These are phyloP conservation scores for Marmota flaviventris DNA, from an alignment of 2,113 vertebrate genomes.

Conservation along the genomic window DNA sequence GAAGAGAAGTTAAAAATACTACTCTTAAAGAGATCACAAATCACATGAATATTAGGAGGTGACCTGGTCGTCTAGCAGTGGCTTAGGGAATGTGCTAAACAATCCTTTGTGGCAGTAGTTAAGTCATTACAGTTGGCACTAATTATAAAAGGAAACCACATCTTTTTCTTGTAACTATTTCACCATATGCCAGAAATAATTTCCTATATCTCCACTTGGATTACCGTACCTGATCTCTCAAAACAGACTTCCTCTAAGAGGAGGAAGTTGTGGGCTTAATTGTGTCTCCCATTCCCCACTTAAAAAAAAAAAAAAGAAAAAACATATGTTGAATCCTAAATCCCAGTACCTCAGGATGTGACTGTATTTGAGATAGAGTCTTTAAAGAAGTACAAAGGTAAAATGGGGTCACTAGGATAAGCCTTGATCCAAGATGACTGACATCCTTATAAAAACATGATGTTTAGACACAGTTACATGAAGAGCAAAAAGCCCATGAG, in stretches of 20 bases:
- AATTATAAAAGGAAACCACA: constrained; percentile 59
- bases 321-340: background rate
- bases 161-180: constrained; percentile 66
- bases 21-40: background rate
- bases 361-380: background rate
- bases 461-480: too few species aligned
- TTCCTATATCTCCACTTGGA: constrained; percentile 51
- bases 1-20: constrained; percentile 35
- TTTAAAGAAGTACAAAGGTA: background rate
- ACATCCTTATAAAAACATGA: background rate
- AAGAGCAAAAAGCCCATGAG: background rate
- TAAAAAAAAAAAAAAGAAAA: constrained; percentile 55
- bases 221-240: background rate
- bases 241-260: constrained; percentile 3
- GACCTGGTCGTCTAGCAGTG: constrained; percentile 35
- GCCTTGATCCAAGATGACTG: background rate
- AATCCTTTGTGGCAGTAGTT: constrained; percentile 26
- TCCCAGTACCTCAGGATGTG: background rate
- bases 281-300: background rate
- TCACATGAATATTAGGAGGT: constrained; percentile 35
- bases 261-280: background rate
- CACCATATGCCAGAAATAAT: constrained; percentile 45
- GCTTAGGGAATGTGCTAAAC: background rate
- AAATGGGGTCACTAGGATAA: background rate
- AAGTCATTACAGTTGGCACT: constrained; percentile 62